phyloP scores from a whole-genome alignment of 1,140 invertebrate species.

The Nasonia vitripennis region DNA sequence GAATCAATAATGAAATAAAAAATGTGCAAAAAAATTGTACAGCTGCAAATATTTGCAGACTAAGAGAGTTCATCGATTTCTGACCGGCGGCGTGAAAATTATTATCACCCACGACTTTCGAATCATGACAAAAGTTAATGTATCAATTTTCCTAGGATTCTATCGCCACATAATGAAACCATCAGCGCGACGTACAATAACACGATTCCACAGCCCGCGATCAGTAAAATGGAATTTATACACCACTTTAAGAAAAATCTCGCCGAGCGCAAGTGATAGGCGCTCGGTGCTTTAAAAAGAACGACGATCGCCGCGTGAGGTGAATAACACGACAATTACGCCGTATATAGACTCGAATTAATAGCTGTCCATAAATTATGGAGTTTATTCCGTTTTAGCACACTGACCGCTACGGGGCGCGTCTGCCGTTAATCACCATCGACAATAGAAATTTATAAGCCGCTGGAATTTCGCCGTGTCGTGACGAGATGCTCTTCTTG shows the following conservation, averaged over 20 bases:
- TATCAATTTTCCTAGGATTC: neutral
- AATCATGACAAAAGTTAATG: neutral
- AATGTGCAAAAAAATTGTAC: too few relatives aligned
- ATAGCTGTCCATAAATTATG: slow-evolving; percentile 51
- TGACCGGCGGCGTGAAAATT: neutral
- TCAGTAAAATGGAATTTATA: neutral
- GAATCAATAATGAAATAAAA: too few relatives aligned
- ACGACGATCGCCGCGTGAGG: neutral
- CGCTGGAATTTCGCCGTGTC: slow-evolving; percentile 13
- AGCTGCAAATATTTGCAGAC: too few relatives aligned
- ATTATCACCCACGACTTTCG: neutral
- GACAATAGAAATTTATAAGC: slow-evolving; percentile 51
- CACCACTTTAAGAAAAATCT: neutral
- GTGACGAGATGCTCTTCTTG: neutral
- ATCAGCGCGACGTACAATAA: neutral
- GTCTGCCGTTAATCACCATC: slow-evolving; percentile 48
- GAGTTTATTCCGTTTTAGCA: slow-evolving; percentile 48
- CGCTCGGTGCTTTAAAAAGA: neutral
- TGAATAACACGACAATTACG: slow-evolving; percentile 51
- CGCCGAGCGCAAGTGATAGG: neutral
- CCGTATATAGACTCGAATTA: slow-evolving; percentile 38
- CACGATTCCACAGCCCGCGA: neutral
- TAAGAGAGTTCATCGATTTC: neutral
- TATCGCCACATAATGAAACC: neutral
- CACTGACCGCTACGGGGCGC: slow-evolving; percentile 24